Evolutionary conservation across 2,797 vertebrate species (phyloP), one percentile per base, ranked within the genome.

Genomic region (Phrynocephalus vlangalii): DNA sequence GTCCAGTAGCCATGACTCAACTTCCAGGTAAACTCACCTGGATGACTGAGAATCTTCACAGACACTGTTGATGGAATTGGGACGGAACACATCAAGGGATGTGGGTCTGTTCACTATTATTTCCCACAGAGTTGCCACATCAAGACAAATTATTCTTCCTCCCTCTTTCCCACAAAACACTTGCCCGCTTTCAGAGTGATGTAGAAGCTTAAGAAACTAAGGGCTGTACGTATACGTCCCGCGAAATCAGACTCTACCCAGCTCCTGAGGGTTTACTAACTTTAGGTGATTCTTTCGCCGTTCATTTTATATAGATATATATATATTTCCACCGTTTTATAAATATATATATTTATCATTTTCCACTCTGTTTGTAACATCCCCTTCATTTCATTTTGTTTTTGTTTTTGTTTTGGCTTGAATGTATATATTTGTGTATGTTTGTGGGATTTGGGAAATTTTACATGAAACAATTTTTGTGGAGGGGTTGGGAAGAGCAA

Each of bases 211-310:
- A 73, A 66, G 56, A 84, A 84, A 50, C 56, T 52, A 70, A 60
- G n/a, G 85, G 79, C 70, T 80, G 68, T 18, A 66, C 18, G 33
- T 70, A 44, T 44, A 44, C 38, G 1, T 85, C 77, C 81, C 33
- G 60, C 81, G 84, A 88, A 88, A 68, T n/a, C 79, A 70, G 79
- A 76, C 79, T 81, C 79, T 76, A 85, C 44, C 86, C 87, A 88
- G 87, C 79, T 88, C 48, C 79, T 82, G 48, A 60, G 87, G 79
- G 87, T 56, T 85, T 88, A 76, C 78, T 38, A 82, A 81, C n/a
- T 81, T 76, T 88, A 77, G 79, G 87, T 88, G 87, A 88, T 88
- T 88, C 87, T 88, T 88, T 88, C 87, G 87, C 87, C 87, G 87
- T 88, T 88, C 71, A 44, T 56, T 56, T 56, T 81, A 84, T 60